phyloP scores from a whole-genome alignment of 2,888 invertebrate genomes.

The Chaetoderma sp. region DNA sequence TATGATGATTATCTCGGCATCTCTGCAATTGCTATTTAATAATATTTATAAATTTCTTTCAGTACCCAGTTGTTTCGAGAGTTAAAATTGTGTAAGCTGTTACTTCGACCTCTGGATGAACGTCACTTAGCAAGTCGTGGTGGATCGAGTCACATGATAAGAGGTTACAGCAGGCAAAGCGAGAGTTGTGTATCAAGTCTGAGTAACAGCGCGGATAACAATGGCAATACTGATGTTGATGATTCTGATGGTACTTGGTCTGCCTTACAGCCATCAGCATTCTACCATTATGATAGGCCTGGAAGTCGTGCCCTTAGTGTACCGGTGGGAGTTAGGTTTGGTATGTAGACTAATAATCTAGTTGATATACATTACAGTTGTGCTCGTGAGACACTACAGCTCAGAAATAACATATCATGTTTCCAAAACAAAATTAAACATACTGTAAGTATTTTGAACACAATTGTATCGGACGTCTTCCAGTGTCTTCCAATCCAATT shows the following conservation, averaged over 20 bases:
- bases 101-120: constrained; percentile 65
- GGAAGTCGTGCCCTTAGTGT: constrained; percentile 66
- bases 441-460: too few species aligned
- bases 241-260: constrained; percentile 50
- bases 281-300: constrained; percentile 63
- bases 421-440: too few species aligned
- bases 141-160: constrained; percentile 54
- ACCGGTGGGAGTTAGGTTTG: constrained; percentile 50
- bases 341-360: too few species aligned
- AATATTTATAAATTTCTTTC: too few species aligned
- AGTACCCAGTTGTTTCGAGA: constrained; percentile 66
- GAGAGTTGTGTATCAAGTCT: constrained; percentile 66
- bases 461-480: too few species aligned
- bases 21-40: too few species aligned
- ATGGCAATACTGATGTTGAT: constrained; percentile 54
- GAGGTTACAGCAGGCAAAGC: constrained; percentile 67
- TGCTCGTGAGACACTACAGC: too few species aligned
- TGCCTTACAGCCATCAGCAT: constrained; percentile 49
- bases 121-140: constrained; percentile 54
- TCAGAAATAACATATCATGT: too few species aligned
- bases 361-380: too few species aligned
- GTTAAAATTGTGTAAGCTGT: constrained; percentile 66
- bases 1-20: too few species aligned
- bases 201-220: constrained; percentile 65
- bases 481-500: too few species aligned